A percentile compares a stretch with the other conserved stretches of the same genome.
Conservation (phyloP, 92 coral and sea anemone genomes). For the Phenganax subtilis region DNA sequence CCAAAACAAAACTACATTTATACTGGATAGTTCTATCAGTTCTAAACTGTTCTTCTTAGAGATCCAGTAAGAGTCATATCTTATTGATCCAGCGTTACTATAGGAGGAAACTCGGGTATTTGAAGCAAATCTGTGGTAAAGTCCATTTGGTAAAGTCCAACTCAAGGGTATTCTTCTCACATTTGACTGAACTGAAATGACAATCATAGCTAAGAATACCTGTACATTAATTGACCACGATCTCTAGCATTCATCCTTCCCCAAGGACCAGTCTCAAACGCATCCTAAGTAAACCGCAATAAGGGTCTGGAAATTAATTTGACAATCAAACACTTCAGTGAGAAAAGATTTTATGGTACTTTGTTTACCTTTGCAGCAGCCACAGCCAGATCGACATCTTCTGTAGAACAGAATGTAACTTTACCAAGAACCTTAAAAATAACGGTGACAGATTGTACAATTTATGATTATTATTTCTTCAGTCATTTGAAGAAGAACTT, state of each 20-base stretch:
- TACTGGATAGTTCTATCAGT: no score
- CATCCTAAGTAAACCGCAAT: slow-evolving; percentile 56
- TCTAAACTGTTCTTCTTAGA: no score
- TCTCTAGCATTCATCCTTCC: slow-evolving; percentile 96
- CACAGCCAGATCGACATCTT: slow-evolving; percentile 90
- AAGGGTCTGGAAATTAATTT: background rate
- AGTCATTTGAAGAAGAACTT: background rate
- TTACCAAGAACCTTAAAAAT: slow-evolving; percentile 66
- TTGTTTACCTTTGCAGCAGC: slow-evolving; percentile 79
- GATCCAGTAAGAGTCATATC: no score
- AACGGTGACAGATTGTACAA: background rate
- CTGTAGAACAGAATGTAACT: slow-evolving; percentile 68
- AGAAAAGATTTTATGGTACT: background rate
- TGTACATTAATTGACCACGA: slow-evolving; percentile 81
- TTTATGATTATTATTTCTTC: no score
- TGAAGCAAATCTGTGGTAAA: no score
- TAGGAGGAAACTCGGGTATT: no score
- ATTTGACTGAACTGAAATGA: background rate
- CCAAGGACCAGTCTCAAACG: slow-evolving; percentile 93
- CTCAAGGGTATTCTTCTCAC: no score
- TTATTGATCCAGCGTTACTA: no score
- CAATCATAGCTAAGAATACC: slow-evolving; percentile 44
- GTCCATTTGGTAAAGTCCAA: no score
- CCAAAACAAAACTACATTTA: no score
- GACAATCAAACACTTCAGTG: background rate